Evolutionary conservation across 2,113 vertebrate species (phyloP).

Genomic region (Corythornis madagascariensis): DNA sequence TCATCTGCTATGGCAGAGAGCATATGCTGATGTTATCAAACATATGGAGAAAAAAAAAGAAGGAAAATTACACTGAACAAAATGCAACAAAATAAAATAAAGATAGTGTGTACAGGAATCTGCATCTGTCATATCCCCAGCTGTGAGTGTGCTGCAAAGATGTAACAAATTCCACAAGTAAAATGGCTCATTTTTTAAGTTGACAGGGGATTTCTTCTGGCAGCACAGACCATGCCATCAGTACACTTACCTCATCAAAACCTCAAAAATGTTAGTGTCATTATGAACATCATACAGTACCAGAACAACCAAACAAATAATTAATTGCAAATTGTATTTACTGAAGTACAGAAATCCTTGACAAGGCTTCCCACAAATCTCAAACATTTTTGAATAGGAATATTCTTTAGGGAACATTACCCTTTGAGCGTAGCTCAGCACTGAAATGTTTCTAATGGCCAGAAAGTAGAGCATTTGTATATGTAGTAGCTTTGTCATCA

Average conservation of each 20-base stretch:
- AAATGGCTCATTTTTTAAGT: neutral
- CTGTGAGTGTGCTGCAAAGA: neutral
- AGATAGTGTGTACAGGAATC: neutral
- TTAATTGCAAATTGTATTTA: neutral
- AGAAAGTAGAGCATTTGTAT: neutral
- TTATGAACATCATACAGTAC: neutral
- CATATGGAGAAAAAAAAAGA: neutral
- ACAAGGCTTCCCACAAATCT: neutral
- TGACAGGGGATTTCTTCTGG: neutral
- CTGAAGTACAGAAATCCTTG: neutral
- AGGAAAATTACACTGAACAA: neutral
- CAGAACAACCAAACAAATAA: neutral
- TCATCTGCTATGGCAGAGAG: constrained; percentile 11
- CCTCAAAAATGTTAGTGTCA: neutral
- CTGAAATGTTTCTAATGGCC: neutral
- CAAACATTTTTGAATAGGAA: neutral
- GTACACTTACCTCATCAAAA: neutral
- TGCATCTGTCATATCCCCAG: neutral
- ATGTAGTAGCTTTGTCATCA: neutral
- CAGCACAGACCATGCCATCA: neutral
- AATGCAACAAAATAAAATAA: constrained; percentile 1
- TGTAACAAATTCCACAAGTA: neutral
- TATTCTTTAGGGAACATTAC: neutral
- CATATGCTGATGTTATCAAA: constrained; percentile 39
- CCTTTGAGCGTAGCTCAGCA: rapidly evolving